phyloP scores from a whole-genome alignment of 2,113 vertebrate species.

The Orthonyx spaldingii region DNA sequence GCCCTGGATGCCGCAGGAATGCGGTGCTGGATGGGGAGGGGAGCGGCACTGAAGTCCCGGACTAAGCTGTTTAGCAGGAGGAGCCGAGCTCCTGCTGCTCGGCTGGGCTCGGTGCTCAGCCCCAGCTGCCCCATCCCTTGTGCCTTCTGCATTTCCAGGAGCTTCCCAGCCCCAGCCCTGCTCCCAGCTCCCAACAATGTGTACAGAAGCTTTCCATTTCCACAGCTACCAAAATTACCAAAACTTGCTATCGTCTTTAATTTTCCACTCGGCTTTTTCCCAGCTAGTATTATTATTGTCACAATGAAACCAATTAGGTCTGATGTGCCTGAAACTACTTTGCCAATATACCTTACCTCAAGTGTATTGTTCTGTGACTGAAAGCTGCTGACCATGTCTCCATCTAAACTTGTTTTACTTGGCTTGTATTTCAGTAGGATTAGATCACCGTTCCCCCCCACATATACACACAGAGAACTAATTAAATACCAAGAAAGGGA shows the following conservation, averaged over 20 bases:
- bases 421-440: constrained; percentile 37
- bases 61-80: constrained; percentile 8
- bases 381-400: background rate
- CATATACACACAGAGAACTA: background rate
- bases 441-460: constrained; percentile 11
- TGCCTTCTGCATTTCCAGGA: background rate
- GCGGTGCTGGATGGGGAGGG: background rate
- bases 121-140: background rate
- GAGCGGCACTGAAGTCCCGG: background rate
- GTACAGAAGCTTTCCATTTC: background rate
- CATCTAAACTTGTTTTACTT: constrained; percentile 16
- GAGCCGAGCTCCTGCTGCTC: background rate
- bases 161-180: background rate
- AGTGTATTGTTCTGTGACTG: background rate
- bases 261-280: background rate
- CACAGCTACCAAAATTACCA: background rate
- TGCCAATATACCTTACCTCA: background rate
- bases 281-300: background rate
- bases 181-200: accelerated
- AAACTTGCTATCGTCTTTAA: background rate
- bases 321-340: background rate
- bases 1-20: constrained; percentile 32
- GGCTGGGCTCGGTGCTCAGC: background rate
- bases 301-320: background rate
- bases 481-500: constrained; percentile 27